A percentile compares a stretch with the other conserved stretches of the same genome.
These are phyloP conservation scores for Crenuchus spilurus DNA, from an alignment of 2,797 vertebrate species.

Conservation along the genomic window DNA sequence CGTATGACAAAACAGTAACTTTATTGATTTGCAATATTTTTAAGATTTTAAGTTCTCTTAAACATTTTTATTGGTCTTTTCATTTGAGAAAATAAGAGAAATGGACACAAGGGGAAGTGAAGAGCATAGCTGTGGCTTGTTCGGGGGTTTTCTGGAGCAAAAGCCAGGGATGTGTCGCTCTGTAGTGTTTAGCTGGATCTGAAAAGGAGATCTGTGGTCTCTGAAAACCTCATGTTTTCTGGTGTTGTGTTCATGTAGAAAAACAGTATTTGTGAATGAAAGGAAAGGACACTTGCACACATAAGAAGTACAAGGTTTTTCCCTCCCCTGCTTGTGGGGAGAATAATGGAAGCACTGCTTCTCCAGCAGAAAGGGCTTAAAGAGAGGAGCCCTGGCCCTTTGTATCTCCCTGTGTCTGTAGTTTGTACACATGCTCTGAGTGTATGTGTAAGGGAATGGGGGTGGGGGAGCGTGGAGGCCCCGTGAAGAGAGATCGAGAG, in stretches of 20 bases:
- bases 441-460: slow-evolving; percentile 46
- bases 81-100: not conserved
- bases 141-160: not conserved
- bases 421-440: slow-evolving; percentile 58
- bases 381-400: slow-evolving; percentile 49
- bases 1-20: no score
- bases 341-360: slow-evolving; percentile 46
- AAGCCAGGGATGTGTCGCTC: not conserved
- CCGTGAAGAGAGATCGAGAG: slow-evolving; percentile 66
- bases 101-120: not conserved
- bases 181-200: not conserved
- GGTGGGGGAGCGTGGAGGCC: slow-evolving; percentile 53
- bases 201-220: not conserved
- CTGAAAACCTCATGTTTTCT: not conserved
- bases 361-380: slow-evolving; percentile 40
- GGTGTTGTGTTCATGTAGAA: not conserved
- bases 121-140: not conserved
- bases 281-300: slow-evolving; percentile 10
- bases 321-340: slow-evolving; percentile 31
- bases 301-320: slow-evolving; percentile 23
- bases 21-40: no score
- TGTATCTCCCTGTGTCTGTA: slow-evolving; percentile 58
- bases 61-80: no score
- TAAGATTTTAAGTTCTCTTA: no score
- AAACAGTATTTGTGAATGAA: slow-evolving; percentile 41